A percentile compares a stretch with the other conserved stretches of the same genome.
Evolutionary conservation across 64 coral and sea anemone species (phyloP).

Genomic region (Pocillopora verrucosa): DNA sequence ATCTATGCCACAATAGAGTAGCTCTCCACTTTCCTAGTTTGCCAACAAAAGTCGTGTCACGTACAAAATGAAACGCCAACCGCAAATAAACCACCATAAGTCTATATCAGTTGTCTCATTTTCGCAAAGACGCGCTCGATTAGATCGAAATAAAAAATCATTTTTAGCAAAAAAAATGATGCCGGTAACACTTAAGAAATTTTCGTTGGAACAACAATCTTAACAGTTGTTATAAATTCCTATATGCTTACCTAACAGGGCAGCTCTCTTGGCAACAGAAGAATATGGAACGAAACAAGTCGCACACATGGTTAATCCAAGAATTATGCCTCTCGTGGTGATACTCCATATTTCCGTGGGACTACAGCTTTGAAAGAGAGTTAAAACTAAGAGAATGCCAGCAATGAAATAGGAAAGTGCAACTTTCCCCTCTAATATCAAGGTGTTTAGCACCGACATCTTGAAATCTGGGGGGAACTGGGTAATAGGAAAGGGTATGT

Average conservation of each 20-base stretch:
- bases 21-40: no score
- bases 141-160: no score
- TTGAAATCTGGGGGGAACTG: no score
- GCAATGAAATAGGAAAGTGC: slow-evolving; percentile 44
- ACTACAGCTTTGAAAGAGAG: slow-evolving; percentile 25
- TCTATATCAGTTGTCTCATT: no score
- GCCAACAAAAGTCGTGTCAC: no score
- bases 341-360: slow-evolving; percentile 3
- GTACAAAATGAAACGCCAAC: no score
- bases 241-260: background rate
- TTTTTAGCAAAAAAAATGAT: no score
- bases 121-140: no score
- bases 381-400: slow-evolving; percentile 52
- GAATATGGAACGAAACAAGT: slow-evolving; percentile 62
- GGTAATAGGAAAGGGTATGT: background rate
- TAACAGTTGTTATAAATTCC: background rate
- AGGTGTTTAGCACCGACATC: background rate
- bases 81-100: no score
- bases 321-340: slow-evolving; percentile 12
- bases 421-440: slow-evolving; percentile 50
- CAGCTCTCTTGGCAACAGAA: slow-evolving; percentile 64
- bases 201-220: background rate
- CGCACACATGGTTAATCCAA: slow-evolving; percentile 39
- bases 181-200: background rate
- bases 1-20: no score